A percentile compares a stretch with the other conserved stretches of the same genome.
phyloP scores from a whole-genome alignment of 2,888 invertebrate genomes.

The Athalia circularis region DNA sequence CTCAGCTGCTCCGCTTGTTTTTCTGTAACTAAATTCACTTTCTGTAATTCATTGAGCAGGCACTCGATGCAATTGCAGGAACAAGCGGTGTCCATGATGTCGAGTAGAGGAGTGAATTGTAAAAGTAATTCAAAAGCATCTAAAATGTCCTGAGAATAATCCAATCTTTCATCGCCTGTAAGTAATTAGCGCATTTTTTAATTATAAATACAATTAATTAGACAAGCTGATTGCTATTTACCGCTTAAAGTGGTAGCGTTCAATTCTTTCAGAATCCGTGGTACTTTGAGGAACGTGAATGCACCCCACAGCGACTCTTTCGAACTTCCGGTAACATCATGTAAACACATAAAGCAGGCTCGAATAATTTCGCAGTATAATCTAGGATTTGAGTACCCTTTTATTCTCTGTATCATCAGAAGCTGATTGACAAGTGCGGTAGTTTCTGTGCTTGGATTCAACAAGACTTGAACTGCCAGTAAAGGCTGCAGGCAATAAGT shows the following conservation, averaged over 20 bases:
- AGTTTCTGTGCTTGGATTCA: constrained; percentile 90
- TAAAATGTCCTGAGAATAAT: constrained; percentile 85
- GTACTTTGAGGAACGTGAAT: constrained; percentile 94
- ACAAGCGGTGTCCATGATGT: constrained; percentile 92
- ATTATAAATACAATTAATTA: not conserved
- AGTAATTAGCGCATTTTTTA: not conserved
- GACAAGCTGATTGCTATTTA: not conserved
- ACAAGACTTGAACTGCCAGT: constrained; percentile 88
- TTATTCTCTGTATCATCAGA: constrained; percentile 88
- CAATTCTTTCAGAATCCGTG: constrained; percentile 85
- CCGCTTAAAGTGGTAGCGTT: constrained; percentile 78
- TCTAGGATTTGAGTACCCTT: constrained; percentile 87
- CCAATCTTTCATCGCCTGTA: constrained; percentile 76
- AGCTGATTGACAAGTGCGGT: constrained; percentile 88
- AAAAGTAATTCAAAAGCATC: constrained; percentile 91
- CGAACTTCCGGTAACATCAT: constrained; percentile 88
- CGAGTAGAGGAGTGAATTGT: constrained; percentile 88
- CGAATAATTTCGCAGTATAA: constrained; percentile 93
- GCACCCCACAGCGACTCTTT: constrained; percentile 96
- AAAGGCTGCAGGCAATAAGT: constrained; percentile 87
- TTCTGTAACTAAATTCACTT: constrained; percentile 87
- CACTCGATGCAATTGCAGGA: constrained; percentile 92
- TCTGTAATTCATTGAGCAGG: constrained; percentile 87
- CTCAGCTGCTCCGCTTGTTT: constrained; percentile 84
- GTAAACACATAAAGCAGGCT: constrained; percentile 91